Percentiles rank a stretch among this genome's conserved stretches.
phyloP scores from a whole-genome alignment of 2,797 vertebrate genomes.

The Enteromius afrohamiltoni region DNA sequence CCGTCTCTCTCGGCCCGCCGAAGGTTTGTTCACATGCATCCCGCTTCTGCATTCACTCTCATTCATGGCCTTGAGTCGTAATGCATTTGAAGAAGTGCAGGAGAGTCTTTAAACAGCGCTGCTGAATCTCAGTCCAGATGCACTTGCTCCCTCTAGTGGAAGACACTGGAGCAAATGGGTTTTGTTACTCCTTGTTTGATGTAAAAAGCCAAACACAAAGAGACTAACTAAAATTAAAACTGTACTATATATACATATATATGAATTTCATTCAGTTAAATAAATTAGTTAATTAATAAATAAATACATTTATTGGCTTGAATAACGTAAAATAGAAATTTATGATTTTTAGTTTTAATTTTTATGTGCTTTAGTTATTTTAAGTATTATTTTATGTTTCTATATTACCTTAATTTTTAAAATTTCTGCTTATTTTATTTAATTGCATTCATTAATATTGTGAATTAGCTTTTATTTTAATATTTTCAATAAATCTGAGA shows the following conservation, averaged over 20 bases:
- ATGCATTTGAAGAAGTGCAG: not conserved
- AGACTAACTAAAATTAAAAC: not conserved
- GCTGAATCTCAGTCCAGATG: not conserved
- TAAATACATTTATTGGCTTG: not conserved
- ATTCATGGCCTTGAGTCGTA: not conserved
- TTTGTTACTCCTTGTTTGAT: not conserved
- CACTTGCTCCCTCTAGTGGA: slow-evolving; percentile 54
- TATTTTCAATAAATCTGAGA: not conserved
- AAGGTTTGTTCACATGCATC: slow-evolving; percentile 69
- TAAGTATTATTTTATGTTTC: not conserved
- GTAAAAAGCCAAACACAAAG: not conserved
- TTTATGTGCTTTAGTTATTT: not conserved
- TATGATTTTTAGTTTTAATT: not conserved
- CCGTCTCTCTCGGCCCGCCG: slow-evolving; percentile 73
- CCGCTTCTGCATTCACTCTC: not conserved
- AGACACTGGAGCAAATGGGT: slow-evolving; percentile 1
- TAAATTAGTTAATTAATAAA: too few relatives aligned
- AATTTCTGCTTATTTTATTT: not conserved
- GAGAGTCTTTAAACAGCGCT: not conserved
- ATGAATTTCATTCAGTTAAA: too few relatives aligned
- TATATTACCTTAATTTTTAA: not conserved
- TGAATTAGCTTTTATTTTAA: not conserved
- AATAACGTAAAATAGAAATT: not conserved
- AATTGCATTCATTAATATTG: not conserved
- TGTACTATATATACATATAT: too few relatives aligned